Base-by-base conservation (phyloP, 2,797 vertebrate species). In the Microcaecilia unicolor region DNA sequence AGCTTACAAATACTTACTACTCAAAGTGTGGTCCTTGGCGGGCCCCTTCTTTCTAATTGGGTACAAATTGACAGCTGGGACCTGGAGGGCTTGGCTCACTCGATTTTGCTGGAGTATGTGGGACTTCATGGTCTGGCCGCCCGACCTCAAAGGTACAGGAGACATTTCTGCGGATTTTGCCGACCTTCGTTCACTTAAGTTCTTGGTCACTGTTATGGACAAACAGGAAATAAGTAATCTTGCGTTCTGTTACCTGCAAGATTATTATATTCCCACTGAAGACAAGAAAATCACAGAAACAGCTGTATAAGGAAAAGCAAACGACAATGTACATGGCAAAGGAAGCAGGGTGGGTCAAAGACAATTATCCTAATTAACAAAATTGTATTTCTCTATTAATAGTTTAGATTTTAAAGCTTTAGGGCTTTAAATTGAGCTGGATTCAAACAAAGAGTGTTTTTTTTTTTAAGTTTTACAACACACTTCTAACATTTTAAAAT, bases 1-100 rank as follows among this genome's bases (percentile, higher is more conserved):
- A n/a, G 31, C 18, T 4, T 34, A 25, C 26, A 37, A 26, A 40
- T 64, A 81, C 93, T 87, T 57, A 97, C 94, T 57, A 97, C 94
- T 85, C 11, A 80, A 47, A 0, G 69, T 50, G 0, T 80, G 70
- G 44, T 98, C 93, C 62, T 88, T 96, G 18, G 83, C 55, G 9
- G 76, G 73, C 38, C 86, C 91, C 69, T 91, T 97, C 70, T 92
- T 97, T 34, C 91, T 74, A 4, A 89, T 70, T 2, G 91, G 91
- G 53, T 94, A 85, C 34, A 96, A 76, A 33, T 92, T 91, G 41
- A 96, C 92, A 28, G 89, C 85, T 21, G 86, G 84, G 36, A 92
- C 89, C 55, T 93, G 94, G 2, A 97, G 88, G 20, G 90, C 92
- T 70, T 97, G 93, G 33, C 92, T 97, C 47, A 89, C 91, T 46